Conservation (phyloP, 2,888 invertebrate genomes). For the Drosophila neotestacea region DNA sequence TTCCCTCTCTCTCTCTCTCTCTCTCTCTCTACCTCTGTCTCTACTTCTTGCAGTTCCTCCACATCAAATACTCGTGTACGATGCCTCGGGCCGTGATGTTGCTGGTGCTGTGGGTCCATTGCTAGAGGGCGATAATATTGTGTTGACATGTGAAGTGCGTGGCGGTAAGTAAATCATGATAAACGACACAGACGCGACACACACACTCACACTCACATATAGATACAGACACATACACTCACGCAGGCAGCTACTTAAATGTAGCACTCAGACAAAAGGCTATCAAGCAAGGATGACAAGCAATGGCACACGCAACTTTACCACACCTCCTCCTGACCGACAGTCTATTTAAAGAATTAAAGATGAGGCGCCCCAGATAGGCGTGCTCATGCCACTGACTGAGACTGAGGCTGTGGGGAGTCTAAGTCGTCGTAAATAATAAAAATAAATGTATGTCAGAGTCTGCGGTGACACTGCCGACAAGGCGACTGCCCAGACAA, state of each 20-base stretch:
- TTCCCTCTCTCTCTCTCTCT: constrained; percentile 60
- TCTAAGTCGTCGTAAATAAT: constrained; percentile 80
- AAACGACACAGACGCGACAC: constrained; percentile 71
- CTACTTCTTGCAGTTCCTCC: constrained; percentile 90
- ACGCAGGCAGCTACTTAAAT: constrained; percentile 71
- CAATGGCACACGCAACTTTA: constrained; percentile 62
- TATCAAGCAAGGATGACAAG: constrained; percentile 67
- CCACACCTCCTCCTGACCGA: constrained; percentile 37
- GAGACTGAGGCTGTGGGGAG: constrained; percentile 27
- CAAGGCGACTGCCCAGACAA: constrained; percentile 25
- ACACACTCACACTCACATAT: constrained; percentile 21
- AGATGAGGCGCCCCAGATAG: constrained; percentile 73
- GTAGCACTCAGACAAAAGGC: constrained; percentile 81
- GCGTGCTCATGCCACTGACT: constrained; percentile 43
- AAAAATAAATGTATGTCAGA: constrained; percentile 82
- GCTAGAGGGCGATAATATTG: constrained; percentile 92
- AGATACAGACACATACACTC: constrained; percentile 31
- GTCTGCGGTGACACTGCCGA: constrained; percentile 74
- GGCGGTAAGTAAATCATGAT: constrained; percentile 89
- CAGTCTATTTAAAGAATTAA: constrained; percentile 81
- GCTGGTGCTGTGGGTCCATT: constrained; percentile 93
- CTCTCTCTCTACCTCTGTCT: not conserved
- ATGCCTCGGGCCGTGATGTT: constrained; percentile 93
- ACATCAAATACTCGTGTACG: constrained; percentile 93
- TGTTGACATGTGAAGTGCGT: constrained; percentile 94